Evolutionary conservation across 1,140 invertebrate species (phyloP).

Genomic region (Hylaeus anthracinus): DNA sequence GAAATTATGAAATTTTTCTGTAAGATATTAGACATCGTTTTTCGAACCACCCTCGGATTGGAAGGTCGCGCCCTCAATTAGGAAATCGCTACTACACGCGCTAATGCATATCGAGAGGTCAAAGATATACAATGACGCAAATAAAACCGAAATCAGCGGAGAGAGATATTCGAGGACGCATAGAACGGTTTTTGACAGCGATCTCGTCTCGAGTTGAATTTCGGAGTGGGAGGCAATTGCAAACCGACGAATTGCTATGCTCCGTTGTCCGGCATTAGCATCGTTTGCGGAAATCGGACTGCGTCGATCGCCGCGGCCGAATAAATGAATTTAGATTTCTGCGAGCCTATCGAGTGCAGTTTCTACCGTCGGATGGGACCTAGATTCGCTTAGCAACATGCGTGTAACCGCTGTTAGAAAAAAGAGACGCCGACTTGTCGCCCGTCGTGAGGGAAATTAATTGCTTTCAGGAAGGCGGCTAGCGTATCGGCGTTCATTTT

Average conservation of each 20-base stretch:
- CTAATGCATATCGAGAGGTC: not conserved
- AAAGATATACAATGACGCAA: not conserved
- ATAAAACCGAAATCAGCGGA: not conserved
- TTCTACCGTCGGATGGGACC: slow-evolving; percentile 30
- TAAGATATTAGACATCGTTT: too few relatives aligned
- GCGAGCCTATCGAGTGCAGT: slow-evolving; percentile 49
- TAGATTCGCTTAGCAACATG: slow-evolving; percentile 60
- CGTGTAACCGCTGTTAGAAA: not conserved
- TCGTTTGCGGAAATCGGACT: slow-evolving; percentile 61
- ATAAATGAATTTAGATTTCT: slow-evolving; percentile 63
- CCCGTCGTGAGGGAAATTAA: slow-evolving; percentile 19
- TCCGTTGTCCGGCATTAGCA: slow-evolving; percentile 52
- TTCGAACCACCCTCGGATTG: too few relatives aligned
- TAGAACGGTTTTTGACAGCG: not conserved
- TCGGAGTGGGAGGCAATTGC: slow-evolving; percentile 61
- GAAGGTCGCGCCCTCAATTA: too few relatives aligned
- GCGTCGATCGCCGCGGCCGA: slow-evolving; percentile 56
- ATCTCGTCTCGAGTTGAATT: not conserved
- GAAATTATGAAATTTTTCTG: too few relatives aligned
- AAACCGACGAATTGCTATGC: slow-evolving; percentile 44
- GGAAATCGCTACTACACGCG: too few relatives aligned
- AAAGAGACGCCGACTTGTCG: slow-evolving; percentile 4
- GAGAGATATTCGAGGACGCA: not conserved
- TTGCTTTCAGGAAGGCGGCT: not conserved
- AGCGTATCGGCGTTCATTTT: slow-evolving; percentile 5